A percentile compares a stretch with the other conserved stretches of the same genome.
Conservation (phyloP, 2,888 invertebrate genomes). For the Chirona hameri region DNA sequence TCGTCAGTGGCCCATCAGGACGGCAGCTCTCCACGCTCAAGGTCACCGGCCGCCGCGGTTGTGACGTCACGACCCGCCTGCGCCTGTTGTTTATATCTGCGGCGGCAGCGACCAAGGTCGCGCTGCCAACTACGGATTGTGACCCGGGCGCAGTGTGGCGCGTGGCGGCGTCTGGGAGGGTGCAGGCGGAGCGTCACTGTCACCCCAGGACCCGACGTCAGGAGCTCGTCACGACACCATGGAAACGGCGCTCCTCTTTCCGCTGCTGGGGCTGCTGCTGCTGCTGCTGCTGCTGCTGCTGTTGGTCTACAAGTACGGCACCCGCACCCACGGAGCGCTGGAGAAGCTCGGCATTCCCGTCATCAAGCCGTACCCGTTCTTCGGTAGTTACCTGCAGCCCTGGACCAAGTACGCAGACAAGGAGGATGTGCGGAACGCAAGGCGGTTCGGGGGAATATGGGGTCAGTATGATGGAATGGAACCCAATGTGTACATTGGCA, state of each 20-base stretch:
- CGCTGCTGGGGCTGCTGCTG: neutral
- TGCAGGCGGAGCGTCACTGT: too few relatives aligned
- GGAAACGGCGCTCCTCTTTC: neutral
- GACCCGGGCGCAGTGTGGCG: too few relatives aligned
- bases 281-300: neutral
- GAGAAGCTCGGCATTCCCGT: conserved; percentile 6
- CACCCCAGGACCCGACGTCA: too few relatives aligned
- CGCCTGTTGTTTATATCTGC: too few relatives aligned
- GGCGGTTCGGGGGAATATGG: neutral
- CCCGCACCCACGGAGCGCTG: neutral
- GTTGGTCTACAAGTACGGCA: neutral
- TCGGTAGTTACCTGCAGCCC: neutral
- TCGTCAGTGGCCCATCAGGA: too few relatives aligned
- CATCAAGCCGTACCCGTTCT: neutral
- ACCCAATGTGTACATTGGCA: neutral
- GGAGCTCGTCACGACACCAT: too few relatives aligned
- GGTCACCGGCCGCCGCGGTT: too few relatives aligned
- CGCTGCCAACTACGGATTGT: too few relatives aligned
- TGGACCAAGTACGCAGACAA: neutral
- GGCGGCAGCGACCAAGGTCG: too few relatives aligned
- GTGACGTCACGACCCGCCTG: too few relatives aligned
- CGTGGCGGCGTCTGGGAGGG: too few relatives aligned
- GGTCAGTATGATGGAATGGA: neutral
- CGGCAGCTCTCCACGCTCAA: too few relatives aligned
- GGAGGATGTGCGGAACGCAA: neutral